These are phyloP conservation scores for Caenorhabditis auriculariae DNA, from an alignment of 2,888 invertebrate genomes.

Conservation along the genomic window DNA sequence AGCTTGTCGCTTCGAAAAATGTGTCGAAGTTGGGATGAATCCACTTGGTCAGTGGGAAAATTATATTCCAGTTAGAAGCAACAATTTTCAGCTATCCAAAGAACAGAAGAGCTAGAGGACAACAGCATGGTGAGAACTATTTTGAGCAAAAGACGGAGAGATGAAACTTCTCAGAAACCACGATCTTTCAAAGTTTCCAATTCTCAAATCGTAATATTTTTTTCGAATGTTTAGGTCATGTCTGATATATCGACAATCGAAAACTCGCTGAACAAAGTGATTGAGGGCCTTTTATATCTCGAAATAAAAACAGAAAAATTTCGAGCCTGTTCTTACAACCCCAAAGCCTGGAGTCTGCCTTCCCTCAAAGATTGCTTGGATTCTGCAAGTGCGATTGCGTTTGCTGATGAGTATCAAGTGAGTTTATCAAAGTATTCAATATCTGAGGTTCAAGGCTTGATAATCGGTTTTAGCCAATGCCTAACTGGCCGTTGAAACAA, in stretches of 20 bases:
- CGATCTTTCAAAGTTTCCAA: slow-evolving; percentile 1
- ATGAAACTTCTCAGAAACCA: background rate
- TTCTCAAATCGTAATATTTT: background rate
- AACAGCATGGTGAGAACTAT: slow-evolving; percentile 17
- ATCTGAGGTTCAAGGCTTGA: background rate
- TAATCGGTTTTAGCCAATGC: slow-evolving; percentile 26
- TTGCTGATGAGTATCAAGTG: slow-evolving; percentile 25
- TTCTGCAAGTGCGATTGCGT: slow-evolving; percentile 6
- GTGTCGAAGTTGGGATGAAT: slow-evolving; percentile 44
- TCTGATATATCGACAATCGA: slow-evolving; percentile 16
- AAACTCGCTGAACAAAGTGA: slow-evolving; percentile 14
- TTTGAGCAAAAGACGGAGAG: slow-evolving; percentile 8
- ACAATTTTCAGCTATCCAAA: slow-evolving; percentile 26
- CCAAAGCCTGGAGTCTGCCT: slow-evolving; percentile 10
- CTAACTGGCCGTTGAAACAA: slow-evolving; percentile 21
- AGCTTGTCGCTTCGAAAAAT: slow-evolving; percentile 34
- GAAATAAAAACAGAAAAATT: slow-evolving; percentile 38
- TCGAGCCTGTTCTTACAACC: slow-evolving; percentile 31
- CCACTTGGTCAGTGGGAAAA: slow-evolving; percentile 18
- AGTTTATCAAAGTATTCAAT: background rate
- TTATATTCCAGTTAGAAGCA: slow-evolving; percentile 6
- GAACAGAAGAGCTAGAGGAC: slow-evolving; percentile 9
- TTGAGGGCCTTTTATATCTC: slow-evolving; percentile 36
- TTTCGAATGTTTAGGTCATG: slow-evolving; percentile 7
- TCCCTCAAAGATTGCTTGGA: slow-evolving; percentile 2